phyloP scores from a whole-genome alignment of 1,140 invertebrate species.

The Diachasma alloeum region DNA sequence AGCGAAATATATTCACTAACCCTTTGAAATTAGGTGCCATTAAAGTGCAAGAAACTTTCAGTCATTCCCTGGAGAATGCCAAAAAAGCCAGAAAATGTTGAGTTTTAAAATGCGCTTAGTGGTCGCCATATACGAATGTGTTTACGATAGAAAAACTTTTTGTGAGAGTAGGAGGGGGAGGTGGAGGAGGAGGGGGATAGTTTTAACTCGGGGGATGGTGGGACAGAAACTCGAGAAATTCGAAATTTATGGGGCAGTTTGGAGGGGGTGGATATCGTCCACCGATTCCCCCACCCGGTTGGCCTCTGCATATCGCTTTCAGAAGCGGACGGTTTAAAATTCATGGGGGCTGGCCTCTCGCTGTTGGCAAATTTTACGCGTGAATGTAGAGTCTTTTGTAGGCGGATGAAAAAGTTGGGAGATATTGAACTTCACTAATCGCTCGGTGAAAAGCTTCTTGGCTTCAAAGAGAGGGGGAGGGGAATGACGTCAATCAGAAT shows the following conservation, averaged over 20 bases:
- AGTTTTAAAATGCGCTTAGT: slow-evolving; percentile 17
- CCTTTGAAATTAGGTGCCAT: neutral
- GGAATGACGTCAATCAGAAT: neutral
- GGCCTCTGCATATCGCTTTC: neutral
- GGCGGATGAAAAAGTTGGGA: neutral
- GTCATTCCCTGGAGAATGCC: neutral
- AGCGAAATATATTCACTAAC: neutral
- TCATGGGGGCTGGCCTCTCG: neutral
- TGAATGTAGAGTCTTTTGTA: neutral
- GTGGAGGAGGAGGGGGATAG: neutral
- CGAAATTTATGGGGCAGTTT: slow-evolving; percentile 2
- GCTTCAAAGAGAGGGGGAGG: neutral
- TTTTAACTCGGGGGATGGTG: neutral
- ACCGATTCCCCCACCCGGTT: neutral
- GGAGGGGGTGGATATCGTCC: neutral
- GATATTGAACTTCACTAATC: slow-evolving; percentile 3
- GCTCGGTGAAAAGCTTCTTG: neutral
- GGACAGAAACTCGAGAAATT: neutral
- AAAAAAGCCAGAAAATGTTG: neutral
- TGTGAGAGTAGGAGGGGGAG: too few relatives aligned
- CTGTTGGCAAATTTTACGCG: neutral
- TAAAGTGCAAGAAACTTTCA: neutral
- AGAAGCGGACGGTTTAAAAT: neutral
- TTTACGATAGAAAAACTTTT: slow-evolving; percentile 15
- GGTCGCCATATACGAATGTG: slow-evolving; percentile 4